These are phyloP conservation scores for Mormoops blainvillei DNA, from an alignment of 2,113 vertebrate genomes.

Conservation along the genomic window DNA sequence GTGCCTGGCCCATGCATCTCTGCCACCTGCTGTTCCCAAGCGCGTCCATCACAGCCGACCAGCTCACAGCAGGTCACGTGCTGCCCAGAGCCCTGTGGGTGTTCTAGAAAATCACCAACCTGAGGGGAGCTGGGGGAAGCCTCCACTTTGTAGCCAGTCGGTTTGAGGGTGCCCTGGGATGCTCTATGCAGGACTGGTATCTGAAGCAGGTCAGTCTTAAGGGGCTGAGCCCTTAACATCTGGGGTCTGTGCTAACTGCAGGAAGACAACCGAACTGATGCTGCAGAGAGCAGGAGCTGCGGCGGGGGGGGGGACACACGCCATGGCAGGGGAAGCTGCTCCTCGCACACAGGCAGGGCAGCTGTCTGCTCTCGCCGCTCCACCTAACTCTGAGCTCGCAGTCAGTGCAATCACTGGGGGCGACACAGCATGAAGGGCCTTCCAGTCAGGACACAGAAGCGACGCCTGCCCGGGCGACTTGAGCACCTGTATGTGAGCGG, in stretches of 20 bases:
- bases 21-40: not conserved
- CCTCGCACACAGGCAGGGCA: not conserved
- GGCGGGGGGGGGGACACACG: rapidly evolving
- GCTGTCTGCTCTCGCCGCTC: too few relatives aligned
- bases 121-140: not conserved
- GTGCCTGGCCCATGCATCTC: not conserved
- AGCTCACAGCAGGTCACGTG: not conserved
- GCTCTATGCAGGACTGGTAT: not conserved
- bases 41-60: too few relatives aligned
- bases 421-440: too few relatives aligned
- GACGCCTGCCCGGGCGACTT: too few relatives aligned
- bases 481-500: not conserved
- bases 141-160: not conserved
- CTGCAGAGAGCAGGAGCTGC: not conserved
- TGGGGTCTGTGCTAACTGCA: not conserved
- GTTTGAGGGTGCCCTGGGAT: not conserved
- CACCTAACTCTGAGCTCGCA: not conserved
- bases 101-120: not conserved
- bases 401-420: not conserved
- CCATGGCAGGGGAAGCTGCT: not conserved
- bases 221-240: not conserved
- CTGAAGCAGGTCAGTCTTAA: not conserved
- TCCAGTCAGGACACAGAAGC: not conserved
- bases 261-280: not conserved
- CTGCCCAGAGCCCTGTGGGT: not conserved